Percentiles rank a stretch among this genome's conserved stretches.
Evolutionary conservation across 2,888 invertebrate genomes (phyloP).

Genomic region (Isotomurus palustris): DNA sequence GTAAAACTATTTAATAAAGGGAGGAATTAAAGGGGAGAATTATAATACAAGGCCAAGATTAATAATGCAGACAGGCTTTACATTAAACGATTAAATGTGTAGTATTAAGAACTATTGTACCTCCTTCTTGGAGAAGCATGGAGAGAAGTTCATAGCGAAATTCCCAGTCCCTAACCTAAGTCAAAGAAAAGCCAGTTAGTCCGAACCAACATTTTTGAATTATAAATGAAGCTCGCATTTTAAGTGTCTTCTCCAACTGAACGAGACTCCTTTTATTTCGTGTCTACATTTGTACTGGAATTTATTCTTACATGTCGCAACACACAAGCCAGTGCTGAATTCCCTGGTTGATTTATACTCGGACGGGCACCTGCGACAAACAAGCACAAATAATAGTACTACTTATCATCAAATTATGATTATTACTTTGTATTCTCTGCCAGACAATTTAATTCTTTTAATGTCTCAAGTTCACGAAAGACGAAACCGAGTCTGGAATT

Average conservation of each 20-base stretch:
- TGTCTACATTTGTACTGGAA: too few species aligned
- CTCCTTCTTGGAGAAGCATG: conserved; percentile 59
- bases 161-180: conserved; percentile 63
- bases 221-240: too few species aligned
- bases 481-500: background rate
- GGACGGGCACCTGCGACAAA: conserved; percentile 55
- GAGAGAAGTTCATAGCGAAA: conserved; percentile 58
- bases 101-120: conserved; percentile 50
- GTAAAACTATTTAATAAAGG: too few species aligned
- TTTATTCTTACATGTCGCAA: conserved; percentile 53
- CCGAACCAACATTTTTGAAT: conserved; percentile 4
- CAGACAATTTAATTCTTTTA: background rate
- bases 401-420: background rate
- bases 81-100: too few species aligned
- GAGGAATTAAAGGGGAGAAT: too few species aligned
- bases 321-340: conserved; percentile 66
- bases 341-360: conserved; percentile 65
- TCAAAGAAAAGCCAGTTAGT: too few species aligned
- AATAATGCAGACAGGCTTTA: too few species aligned
- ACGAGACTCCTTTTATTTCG: too few species aligned
- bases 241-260: too few species aligned
- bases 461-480: background rate
- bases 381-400: background rate
- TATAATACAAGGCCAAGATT: background rate
- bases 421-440: background rate